Percentiles rank a stretch among this genome's conserved stretches.
phyloP scores from a whole-genome alignment of 2,797 vertebrate genomes.

The Micrastur ruficollis region DNA sequence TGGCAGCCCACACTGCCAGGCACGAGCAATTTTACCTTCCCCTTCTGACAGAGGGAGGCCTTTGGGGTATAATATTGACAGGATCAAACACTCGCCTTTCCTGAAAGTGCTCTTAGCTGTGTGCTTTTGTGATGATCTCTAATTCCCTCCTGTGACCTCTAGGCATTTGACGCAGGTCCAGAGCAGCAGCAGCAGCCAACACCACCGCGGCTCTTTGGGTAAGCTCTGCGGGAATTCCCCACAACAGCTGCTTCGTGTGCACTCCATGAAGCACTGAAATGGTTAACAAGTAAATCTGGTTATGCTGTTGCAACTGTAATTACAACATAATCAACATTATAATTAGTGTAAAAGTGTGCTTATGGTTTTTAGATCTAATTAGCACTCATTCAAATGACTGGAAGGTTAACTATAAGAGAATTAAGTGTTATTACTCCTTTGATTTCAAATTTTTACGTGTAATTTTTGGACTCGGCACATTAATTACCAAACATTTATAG shows the following conservation, averaged over 20 bases:
- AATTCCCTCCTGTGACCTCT: background rate
- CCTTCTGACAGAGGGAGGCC: background rate
- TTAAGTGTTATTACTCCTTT: constrained; percentile 58
- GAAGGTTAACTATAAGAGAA: constrained; percentile 49
- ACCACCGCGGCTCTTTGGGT: background rate
- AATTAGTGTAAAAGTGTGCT: constrained; percentile 36
- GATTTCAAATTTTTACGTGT: constrained; percentile 33
- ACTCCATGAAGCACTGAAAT: background rate
- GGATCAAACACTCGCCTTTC: background rate
- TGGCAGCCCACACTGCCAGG: background rate
- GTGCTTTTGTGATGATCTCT: background rate
- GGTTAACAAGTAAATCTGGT: constrained; percentile 30
- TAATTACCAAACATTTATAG: constrained; percentile 49
- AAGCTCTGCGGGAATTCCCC: background rate
- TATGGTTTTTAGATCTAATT: constrained; percentile 58
- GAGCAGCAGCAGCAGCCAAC: background rate
- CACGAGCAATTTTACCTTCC: background rate
- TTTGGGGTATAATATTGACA: background rate
- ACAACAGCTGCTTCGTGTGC: background rate
- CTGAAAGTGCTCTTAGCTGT: background rate
- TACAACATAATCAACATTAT: constrained; percentile 36
- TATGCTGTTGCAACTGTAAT: constrained; percentile 21
- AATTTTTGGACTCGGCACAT: constrained; percentile 24
- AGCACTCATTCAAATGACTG: constrained; percentile 48
- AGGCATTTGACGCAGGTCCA: background rate